A percentile compares a stretch with the other conserved stretches of the same genome.
Conservation (phyloP, 2,888 invertebrate genomes). For the Melikaiella ostensackeni region DNA sequence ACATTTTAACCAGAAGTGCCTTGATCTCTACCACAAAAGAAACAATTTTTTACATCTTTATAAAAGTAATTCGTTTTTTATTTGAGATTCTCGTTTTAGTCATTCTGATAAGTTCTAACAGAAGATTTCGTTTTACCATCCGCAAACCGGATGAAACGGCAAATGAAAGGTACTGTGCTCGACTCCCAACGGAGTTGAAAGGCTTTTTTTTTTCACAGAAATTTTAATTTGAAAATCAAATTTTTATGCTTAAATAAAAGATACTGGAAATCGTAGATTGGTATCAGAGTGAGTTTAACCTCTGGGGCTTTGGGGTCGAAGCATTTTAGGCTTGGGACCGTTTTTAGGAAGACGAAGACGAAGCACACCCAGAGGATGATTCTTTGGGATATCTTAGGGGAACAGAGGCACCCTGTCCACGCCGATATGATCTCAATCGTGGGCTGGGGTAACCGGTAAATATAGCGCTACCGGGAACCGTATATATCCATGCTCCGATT, state of each 20-base stretch:
- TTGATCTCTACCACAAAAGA: not conserved
- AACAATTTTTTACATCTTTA: no score
- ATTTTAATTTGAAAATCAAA: not conserved
- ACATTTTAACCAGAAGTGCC: not conserved
- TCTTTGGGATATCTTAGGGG: slow-evolving; percentile 42
- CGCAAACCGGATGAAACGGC: no score
- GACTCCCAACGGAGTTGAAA: no score
- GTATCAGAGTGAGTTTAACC: slow-evolving; percentile 13
- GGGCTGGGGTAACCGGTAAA: slow-evolving; percentile 61
- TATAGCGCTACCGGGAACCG: slow-evolving; percentile 67
- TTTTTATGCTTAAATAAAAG: not conserved
- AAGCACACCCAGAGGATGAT: slow-evolving; percentile 46
- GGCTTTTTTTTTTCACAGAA: no score
- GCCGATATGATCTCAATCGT: slow-evolving; percentile 68
- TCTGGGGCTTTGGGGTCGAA: slow-evolving; percentile 16
- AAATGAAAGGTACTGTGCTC: no score
- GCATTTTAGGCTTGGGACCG: slow-evolving; percentile 20
- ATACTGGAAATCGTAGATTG: not conserved
- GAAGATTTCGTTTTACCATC: no score
- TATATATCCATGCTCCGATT: slow-evolving; percentile 64
- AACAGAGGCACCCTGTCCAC: slow-evolving; percentile 65
- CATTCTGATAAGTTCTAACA: no score
- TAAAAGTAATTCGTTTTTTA: no score
- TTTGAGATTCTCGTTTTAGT: no score
- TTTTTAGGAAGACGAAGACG: slow-evolving; percentile 43